Base-by-base conservation (phyloP, 1,140 invertebrate species). In the Galleria mellonella region DNA sequence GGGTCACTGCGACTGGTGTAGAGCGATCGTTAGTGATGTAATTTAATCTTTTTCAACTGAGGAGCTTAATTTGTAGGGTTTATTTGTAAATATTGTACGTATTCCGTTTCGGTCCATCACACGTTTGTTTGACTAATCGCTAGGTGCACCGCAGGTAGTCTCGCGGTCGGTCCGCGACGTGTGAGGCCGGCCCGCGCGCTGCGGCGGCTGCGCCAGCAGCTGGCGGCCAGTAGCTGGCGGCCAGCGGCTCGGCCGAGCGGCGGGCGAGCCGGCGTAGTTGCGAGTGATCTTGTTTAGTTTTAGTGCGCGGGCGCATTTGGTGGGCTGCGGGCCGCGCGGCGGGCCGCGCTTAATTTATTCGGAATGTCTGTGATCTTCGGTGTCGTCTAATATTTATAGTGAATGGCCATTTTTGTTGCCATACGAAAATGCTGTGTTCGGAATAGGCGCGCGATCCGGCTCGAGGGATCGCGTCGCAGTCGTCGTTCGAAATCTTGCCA, bases 41-140 rank as follows among this genome's bases (percentile, higher is more conserved):
- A 71, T 66, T 66, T 67, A 56, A 69, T 64, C 61, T 63, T 72
- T 62, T 71, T 69, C 54, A 69, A 73, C 67, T 63, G 72, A 75
- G 62, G 75, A 81, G 76, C 76, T 81, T 81, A 79, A 71, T 74
- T 82, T 72, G 51, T 78, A 78, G 72, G 57, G 58, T 73, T 75
- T 77, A 75, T 79, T 75, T 82, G 77, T 82, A 82, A 77, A 82
- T 82, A 82, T 77, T 79, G 75, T 79, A 75, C 64, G 65, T 72
- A 72, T 81, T 72, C 39, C 60, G 62, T 75, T 76, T 70, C 49
- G 53, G 52, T 68, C 58, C 65, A 68, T 77, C 65, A 63, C 66
- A 69, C 47, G 31, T 27, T 54, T 49, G 40, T 59, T 41, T 52
- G 9, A 47, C 42, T 40, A 32, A 49, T 45, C 52, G 55, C 52